A percentile compares a stretch with the other conserved stretches of the same genome.
Evolutionary conservation across 2,888 invertebrate genomes (phyloP).

Genomic region (Glyphotaelius pellucidus): DNA sequence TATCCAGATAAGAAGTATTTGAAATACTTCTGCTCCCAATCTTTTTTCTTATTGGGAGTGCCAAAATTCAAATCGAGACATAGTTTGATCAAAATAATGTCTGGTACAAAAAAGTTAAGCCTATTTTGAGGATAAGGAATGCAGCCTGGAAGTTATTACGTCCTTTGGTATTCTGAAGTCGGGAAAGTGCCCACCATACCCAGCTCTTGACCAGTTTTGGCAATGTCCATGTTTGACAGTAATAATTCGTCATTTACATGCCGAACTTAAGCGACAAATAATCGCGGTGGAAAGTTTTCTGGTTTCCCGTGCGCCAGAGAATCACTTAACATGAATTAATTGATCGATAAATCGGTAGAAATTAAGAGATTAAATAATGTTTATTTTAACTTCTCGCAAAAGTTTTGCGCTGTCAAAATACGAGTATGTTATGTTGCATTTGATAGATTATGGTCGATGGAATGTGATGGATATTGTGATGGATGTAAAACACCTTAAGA

Average conservation of each 20-base stretch:
- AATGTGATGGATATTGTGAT: too few species aligned
- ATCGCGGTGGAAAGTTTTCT: conserved; percentile 43
- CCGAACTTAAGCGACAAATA: conserved; percentile 26
- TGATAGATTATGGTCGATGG: too few species aligned
- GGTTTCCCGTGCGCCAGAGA: conserved; percentile 17
- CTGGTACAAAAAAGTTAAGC: too few species aligned
- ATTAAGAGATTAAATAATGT: not conserved
- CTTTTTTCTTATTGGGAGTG: too few species aligned
- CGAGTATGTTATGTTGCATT: not conserved
- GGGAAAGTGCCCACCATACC: not conserved
- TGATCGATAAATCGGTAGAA: not conserved
- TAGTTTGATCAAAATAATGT: not conserved
- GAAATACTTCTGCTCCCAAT: too few species aligned
- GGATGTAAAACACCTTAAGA: too few species aligned
- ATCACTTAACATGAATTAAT: conserved; percentile 14
- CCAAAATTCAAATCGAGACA: too few species aligned
- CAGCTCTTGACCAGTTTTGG: conserved; percentile 23
- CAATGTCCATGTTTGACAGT: not conserved
- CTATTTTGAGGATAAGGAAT: not conserved
- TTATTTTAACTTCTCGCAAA: not conserved
- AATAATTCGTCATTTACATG: conserved; percentile 41
- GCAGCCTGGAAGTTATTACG: not conserved
- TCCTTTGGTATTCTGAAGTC: not conserved
- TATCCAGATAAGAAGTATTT: too few species aligned
- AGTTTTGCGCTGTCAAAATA: too few species aligned